phyloP scores from a whole-genome alignment of 2,888 invertebrate genomes.

The Drosophila merina region DNA sequence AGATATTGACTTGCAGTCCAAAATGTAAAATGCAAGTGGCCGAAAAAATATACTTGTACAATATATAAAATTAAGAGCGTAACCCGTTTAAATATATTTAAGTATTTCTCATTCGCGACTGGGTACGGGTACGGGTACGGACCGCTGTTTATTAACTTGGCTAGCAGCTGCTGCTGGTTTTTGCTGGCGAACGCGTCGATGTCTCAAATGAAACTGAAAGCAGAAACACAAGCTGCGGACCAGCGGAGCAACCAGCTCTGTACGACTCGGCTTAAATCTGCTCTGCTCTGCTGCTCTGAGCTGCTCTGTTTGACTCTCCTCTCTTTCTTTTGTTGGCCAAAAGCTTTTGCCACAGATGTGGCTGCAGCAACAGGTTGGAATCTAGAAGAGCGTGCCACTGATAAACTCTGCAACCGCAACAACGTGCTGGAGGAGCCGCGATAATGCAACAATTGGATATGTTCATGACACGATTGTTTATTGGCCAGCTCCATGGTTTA shows the following conservation, averaged over 20 bases:
- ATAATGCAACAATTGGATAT: slow-evolving; percentile 43
- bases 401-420: slow-evolving; percentile 56
- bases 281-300: slow-evolving; percentile 21
- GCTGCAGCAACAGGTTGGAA: slow-evolving; percentile 45
- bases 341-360: slow-evolving; percentile 5
- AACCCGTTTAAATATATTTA: slow-evolving; percentile 68
- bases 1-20: slow-evolving; percentile 29
- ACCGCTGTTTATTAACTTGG: slow-evolving; percentile 24
- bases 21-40: slow-evolving; percentile 36
- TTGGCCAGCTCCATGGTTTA: slow-evolving; percentile 32
- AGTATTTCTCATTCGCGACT: slow-evolving; percentile 31
- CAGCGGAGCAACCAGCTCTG: slow-evolving; percentile 45
- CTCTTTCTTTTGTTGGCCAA: slow-evolving; percentile 5
- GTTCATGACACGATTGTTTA: slow-evolving; percentile 47
- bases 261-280: slow-evolving; percentile 17
- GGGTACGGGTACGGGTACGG: slow-evolving; percentile 15
- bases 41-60: background rate
- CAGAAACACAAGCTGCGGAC: slow-evolving; percentile 69
- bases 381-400: slow-evolving; percentile 73
- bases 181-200: slow-evolving; percentile 78
- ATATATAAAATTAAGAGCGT: slow-evolving; percentile 22
- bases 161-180: slow-evolving; percentile 19
- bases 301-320: slow-evolving; percentile 32
- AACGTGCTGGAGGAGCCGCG: slow-evolving; percentile 65
- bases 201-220: slow-evolving; percentile 85